Conservation (phyloP, 2,797 vertebrate genomes). For the Pseudochirops cupreus region DNA sequence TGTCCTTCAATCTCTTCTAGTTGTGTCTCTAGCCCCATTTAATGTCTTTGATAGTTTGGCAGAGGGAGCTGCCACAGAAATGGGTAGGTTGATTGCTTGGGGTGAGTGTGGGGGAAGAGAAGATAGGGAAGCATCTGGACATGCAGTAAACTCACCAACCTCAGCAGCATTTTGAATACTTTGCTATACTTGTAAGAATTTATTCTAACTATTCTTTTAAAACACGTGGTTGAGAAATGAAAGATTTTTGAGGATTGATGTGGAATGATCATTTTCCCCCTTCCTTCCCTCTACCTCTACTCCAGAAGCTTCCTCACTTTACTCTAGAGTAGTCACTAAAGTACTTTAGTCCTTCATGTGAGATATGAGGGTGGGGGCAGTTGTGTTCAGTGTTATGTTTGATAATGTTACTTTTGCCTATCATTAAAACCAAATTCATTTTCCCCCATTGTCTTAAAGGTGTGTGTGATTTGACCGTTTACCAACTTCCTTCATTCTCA, state of each 20-base stretch:
- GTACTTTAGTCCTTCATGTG: neutral
- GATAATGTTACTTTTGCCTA: neutral
- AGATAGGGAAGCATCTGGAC: neutral
- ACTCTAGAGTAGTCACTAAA: neutral
- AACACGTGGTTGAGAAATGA: neutral
- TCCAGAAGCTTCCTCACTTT: conserved; percentile 3
- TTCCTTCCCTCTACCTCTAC: neutral
- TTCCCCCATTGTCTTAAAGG: neutral
- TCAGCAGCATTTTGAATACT: neutral
- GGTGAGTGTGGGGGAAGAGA: neutral
- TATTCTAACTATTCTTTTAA: neutral
- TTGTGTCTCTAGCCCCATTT: neutral
- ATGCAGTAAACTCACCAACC: neutral
- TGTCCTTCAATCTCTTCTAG: neutral
- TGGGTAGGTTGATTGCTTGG: neutral
- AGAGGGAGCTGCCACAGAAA: neutral
- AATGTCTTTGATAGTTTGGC: conserved; percentile 23
- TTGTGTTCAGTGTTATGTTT: neutral
- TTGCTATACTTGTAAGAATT: neutral
- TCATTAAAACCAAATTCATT: neutral
- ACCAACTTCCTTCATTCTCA: neutral
- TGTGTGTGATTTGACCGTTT: neutral
- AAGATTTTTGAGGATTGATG: neutral
- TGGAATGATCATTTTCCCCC: neutral
- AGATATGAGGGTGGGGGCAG: neutral